Evolutionary conservation across 2,113 vertebrate species (phyloP).

Genomic region (Nycticorax nycticorax): DNA sequence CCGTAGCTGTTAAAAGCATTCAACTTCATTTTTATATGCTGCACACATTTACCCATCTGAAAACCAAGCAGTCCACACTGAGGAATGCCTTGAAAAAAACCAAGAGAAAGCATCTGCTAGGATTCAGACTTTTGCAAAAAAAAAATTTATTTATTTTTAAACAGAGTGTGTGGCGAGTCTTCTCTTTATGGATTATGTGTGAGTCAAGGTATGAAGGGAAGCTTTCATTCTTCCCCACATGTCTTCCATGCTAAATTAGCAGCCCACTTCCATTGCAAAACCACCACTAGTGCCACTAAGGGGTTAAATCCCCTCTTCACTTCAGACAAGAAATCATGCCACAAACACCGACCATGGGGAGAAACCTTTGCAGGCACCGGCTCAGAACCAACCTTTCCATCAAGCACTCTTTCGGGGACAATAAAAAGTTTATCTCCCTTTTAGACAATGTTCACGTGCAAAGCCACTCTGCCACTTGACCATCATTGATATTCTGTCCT

Average conservation of each 20-base stretch:
- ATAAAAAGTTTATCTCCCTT: neutral
- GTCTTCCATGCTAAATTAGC: neutral
- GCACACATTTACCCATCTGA: neutral
- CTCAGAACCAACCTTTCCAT: neutral
- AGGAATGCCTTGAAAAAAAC: neutral
- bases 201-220: neutral
- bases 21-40: neutral
- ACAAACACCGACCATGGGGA: fast-evolving
- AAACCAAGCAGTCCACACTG: neutral
- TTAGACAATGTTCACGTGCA: neutral
- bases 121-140: neutral
- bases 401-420: neutral
- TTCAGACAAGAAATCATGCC: neutral
- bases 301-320: neutral
- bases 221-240: neutral
- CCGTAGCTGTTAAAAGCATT: neutral
- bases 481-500: neutral
- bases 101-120: neutral
- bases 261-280: neutral
- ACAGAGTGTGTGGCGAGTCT: neutral
- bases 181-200: neutral
- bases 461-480: neutral
- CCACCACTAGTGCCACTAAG: neutral
- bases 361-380: neutral
- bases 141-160: neutral